Conservation (phyloP, 1,140 invertebrate species). For the Drosophila obscura region DNA sequence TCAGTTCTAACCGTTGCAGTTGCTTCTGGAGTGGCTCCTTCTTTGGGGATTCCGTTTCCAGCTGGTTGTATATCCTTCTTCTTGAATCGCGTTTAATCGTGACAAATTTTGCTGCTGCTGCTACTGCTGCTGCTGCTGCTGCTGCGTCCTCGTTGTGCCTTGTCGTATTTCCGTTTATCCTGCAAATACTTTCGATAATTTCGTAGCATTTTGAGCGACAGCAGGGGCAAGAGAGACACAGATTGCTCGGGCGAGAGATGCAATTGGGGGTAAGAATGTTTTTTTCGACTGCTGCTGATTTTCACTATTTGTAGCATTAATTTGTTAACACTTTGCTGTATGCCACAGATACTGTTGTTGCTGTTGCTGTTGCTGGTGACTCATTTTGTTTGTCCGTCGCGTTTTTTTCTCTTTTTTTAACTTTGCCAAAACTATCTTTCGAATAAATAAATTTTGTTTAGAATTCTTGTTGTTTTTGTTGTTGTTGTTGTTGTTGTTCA, state of each 20-base stretch:
- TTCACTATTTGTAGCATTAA: constrained; percentile 69
- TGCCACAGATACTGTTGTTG: constrained; percentile 44
- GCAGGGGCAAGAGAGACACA: constrained; percentile 27
- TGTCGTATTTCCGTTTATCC: constrained; percentile 81
- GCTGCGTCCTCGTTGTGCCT: constrained; percentile 69
- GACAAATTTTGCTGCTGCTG: constrained; percentile 63
- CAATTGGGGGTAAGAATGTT: constrained; percentile 40
- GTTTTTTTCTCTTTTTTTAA: constrained; percentile 33
- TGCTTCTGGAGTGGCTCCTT: constrained; percentile 21
- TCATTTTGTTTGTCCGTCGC: constrained; percentile 61
- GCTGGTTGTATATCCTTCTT: background rate
- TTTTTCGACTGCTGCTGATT: constrained; percentile 45
- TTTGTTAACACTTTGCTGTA: constrained; percentile 64
- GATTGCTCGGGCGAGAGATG: constrained; percentile 30
- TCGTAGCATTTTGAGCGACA: constrained; percentile 80
- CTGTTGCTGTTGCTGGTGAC: constrained; percentile 61
- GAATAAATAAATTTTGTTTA: constrained; percentile 50
- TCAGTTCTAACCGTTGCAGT: constrained; percentile 40
- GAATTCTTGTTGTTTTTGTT: constrained; percentile 32
- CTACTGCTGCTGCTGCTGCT: constrained; percentile 22
- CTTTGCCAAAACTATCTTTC: constrained; percentile 43
- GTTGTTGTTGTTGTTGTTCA: constrained; percentile 9
- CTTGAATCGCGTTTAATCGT: constrained; percentile 38
- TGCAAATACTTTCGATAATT: constrained; percentile 81
- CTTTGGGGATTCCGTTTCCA: background rate